Evolutionary conservation across 2,888 invertebrate genomes (phyloP), one percentile per base, ranked within the genome.

Genomic region (Agrotis clavis): DNA sequence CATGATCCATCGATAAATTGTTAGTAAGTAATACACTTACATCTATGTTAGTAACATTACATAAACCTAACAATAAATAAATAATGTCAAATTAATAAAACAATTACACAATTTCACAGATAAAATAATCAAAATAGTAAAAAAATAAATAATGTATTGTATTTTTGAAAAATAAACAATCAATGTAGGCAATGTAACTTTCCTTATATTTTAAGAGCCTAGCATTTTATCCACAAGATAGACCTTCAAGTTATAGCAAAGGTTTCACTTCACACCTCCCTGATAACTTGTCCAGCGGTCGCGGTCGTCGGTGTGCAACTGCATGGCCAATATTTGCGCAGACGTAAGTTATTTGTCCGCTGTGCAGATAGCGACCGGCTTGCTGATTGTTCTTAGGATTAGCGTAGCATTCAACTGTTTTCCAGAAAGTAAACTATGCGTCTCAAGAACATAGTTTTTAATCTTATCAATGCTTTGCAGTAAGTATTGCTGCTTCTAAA

Each of bases 251-350:
- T 61, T 57, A 69, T 21, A 73, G 19, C 54, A 19, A 41, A 7
- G 19, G 56, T 67, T 66, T 69, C 67, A 77, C 73, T 79, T 86
- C 68, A 70, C 87, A 84, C 79, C 68, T 75, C 56, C 51, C 19
- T 67, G 66, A 70, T 78, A 74, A 64, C 54, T 60, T 66, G 61
- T 67, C 62, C 61, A 62, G 48, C 41, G 51, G 61, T 68, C 41
- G 48, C 41, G 51, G 61, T 68, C 41, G 60, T 63, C 60, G 35
- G 59, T 63, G 67, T 81, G 82, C 77, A 82, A 67, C 41, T 71
- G n/a, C n/a, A n/a, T n/a, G 41, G 80, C 81, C 68, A 87, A 90
- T 89, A 88, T 89, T 89, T 88, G 82, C 78, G 59, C 60, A 77
- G 71, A 76, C 77, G 77, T 77, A 51, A 48, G 70, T 45, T 90